Base-by-base conservation (phyloP, 30 jellyfish, hydroid and myxozoan genomes). In the Sanderia malayensis region DNA sequence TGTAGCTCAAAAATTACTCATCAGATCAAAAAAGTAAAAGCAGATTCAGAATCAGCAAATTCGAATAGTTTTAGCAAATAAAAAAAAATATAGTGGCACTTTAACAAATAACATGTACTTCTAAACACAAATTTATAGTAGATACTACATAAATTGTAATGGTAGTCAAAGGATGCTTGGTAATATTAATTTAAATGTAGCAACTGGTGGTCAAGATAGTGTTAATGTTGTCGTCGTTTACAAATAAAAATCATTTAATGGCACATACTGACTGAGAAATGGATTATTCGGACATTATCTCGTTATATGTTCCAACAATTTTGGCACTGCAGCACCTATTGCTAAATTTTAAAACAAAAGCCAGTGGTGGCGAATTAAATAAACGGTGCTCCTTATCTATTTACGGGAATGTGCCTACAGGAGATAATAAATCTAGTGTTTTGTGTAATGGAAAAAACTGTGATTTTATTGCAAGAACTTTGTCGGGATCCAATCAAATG, bases 271-370 rank as follows among this genome's bases (percentile, higher is more conserved):
- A 74, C 0, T 29, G 21, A 66, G 52, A 29, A 62, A 63, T 28
- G 89, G 89, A 1, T 47, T 77, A 44, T 77, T 62, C 65, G 81
- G 89, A 8, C 82, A 77, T 31, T 82, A 77, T 77, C n/a, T n/a
- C n/a, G n/a, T n/a, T n/a, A n/a, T n/a, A n/a, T n/a, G n/a, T n/a
- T n/a, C n/a, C n/a, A n/a, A n/a, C n/a, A n/a, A n/a, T n/a, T n/a
- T n/a, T n/a, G n/a, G n/a, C n/a, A n/a, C n/a, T n/a, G n/a, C n/a
- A n/a, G n/a, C n/a, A n/a, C n/a, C n/a, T n/a, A n/a, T n/a, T n/a
- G n/a, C n/a, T n/a, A n/a, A n/a, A n/a, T n/a, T n/a, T n/a, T n/a
- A n/a, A 41, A 63, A 62, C 74, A 22, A 63, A 77, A 26, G 89
- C 82, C 31, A 52, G 63, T 65, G 77, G 74, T 44, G 66, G 89